A percentile compares a stretch with the other conserved stretches of the same genome.
phyloP scores from a whole-genome alignment of 2,797 vertebrate species.

The Hydrolagus colliei region DNA sequence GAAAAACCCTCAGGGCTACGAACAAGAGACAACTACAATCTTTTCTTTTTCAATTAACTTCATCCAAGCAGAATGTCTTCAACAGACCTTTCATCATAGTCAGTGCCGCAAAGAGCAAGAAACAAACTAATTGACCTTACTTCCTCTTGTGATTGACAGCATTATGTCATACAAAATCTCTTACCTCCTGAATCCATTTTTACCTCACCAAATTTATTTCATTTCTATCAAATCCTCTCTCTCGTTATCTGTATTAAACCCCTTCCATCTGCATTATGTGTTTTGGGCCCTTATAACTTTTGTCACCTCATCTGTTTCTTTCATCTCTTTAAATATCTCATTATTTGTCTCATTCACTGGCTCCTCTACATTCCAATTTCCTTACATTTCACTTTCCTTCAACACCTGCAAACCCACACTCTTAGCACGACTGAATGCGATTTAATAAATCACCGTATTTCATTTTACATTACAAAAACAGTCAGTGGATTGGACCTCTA shows the following conservation, averaged over 20 bases:
- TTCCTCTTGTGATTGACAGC: not conserved
- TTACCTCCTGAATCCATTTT: not conserved
- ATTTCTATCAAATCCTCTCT: not conserved
- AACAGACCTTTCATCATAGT: not conserved
- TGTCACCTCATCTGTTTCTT: not conserved
- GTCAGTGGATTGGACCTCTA: not conserved
- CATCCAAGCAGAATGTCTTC: not conserved
- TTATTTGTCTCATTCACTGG: not conserved
- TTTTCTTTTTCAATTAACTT: not conserved
- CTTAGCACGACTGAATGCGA: not conserved
- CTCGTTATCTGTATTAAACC: not conserved
- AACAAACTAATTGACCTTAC: not conserved
- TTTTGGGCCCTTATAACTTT: not conserved
- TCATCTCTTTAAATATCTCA: not conserved
- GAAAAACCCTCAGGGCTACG: not conserved
- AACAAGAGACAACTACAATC: not conserved
- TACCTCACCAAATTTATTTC: not conserved
- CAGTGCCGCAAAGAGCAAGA: not conserved
- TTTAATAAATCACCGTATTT: not conserved
- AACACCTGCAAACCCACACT: too few species aligned
- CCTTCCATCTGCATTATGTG: not conserved
- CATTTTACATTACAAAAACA: not conserved
- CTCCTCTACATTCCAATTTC: too few species aligned
- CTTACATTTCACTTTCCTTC: too few species aligned
- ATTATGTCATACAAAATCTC: not conserved